Evolutionary conservation across 2,113 vertebrate species (phyloP), one percentile per base, ranked within the genome.

Genomic region (Turdus rufiventris): DNA sequence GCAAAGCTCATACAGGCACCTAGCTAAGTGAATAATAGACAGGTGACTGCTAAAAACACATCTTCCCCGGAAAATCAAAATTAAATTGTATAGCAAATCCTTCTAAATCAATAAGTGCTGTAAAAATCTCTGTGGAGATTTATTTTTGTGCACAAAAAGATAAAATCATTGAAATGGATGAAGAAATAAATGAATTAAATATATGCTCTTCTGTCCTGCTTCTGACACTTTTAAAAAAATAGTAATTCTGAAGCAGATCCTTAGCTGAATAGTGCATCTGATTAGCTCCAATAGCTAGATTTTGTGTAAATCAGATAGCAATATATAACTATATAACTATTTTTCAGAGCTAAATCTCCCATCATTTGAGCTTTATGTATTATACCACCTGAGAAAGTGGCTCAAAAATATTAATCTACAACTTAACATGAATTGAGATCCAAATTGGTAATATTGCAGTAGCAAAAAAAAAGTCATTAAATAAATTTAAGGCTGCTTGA

Each of bases 171-270:
- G 75, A 91, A 57, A 84, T 4, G 20, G 57, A 48, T 65, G 57
- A 81, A 89, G 67, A 90, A 84, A 88, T 77, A 85, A 81, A 83
- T 60, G 3, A 84, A 71, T 90, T 91, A 86, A 94, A 92, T 88
- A 45, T 14, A 78, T 71, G 16, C 31, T 70, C 6, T 91, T 70
- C 8, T 78, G 25, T 66, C 21, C 9, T 66, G 7, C 5, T 73
- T 3, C 45, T 66, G 71, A 9, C 45, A 68, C 28, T 88, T 90
- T 14, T 3, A 10, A 12, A 63, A 91, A 89, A 60, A 16, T 6
- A 51, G 57, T 48, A 2, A 80, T 91, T 85, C 82, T 77, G 43
- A 53, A 54, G 19, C 28, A 42, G 54, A 63, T 85, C 26, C 14
- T 75, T 65, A 61, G 61, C 34, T 76, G 70, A 91, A 81, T 72